Conservation (phyloP, 1,140 invertebrate species). For the Panagrolaimus sp. region DNA sequence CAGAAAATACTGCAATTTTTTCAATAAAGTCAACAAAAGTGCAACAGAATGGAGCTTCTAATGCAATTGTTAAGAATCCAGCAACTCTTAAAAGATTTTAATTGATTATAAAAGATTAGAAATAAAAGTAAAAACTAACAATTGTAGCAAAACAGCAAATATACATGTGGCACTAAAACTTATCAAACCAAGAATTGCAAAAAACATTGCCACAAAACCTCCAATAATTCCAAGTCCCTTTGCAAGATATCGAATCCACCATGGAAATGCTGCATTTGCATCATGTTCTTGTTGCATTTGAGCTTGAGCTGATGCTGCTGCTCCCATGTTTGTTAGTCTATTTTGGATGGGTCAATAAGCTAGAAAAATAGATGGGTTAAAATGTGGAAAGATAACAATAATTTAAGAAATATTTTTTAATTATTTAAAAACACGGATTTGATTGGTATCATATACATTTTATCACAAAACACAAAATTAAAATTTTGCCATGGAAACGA, state of each 20-base stretch:
- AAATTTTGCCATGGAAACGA: no score
- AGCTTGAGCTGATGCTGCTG: slow-evolving; percentile 33
- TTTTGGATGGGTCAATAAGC: no score
- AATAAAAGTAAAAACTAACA: slow-evolving; percentile 64
- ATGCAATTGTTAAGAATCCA: slow-evolving; percentile 75
- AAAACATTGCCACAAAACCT: slow-evolving; percentile 77
- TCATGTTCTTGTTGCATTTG: slow-evolving; percentile 59
- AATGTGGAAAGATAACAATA: no score
- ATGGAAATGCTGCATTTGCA: slow-evolving; percentile 64
- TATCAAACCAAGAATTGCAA: slow-evolving; percentile 75
- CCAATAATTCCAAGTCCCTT: slow-evolving; percentile 76
- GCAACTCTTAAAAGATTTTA: slow-evolving; percentile 65
- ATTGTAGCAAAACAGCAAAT: slow-evolving; percentile 77
- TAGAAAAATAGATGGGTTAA: no score
- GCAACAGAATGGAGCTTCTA: slow-evolving; percentile 90
- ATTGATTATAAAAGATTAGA: slow-evolving; percentile 23
- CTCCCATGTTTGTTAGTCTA: neutral
- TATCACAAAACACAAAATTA: no score
- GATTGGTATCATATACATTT: no score
- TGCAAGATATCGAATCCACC: slow-evolving; percentile 80
- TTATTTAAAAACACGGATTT: no score
- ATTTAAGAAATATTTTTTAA: no score
- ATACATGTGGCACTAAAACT: slow-evolving; percentile 71
- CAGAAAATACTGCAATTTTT: slow-evolving; percentile 72
- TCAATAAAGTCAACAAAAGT: slow-evolving; percentile 87